These are phyloP conservation scores for Elaphurus davidianus DNA, from an alignment of 2,113 vertebrate genomes.

Conservation along the genomic window DNA sequence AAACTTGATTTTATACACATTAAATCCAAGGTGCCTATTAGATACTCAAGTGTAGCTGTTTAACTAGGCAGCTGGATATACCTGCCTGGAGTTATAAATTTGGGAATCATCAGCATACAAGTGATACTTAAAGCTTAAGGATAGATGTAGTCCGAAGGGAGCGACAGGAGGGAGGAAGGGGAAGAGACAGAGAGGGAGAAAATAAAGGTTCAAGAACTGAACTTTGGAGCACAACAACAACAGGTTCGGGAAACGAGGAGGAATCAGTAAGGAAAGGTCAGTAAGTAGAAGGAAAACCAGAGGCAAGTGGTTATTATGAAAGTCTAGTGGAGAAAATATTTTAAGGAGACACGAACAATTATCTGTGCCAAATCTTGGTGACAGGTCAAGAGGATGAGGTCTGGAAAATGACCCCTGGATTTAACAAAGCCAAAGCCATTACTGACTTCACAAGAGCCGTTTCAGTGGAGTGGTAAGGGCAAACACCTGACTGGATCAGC, in stretches of 20 bases:
- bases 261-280: neutral
- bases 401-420: neutral
- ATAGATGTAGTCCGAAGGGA: neutral
- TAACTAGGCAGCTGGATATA: neutral
- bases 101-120: neutral
- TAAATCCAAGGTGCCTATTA: neutral
- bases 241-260: neutral
- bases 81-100: neutral
- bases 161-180: neutral
- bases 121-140: neutral
- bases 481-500: neutral
- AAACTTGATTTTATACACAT: neutral
- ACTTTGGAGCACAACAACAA: neutral
- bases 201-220: slow-evolving; percentile 22
- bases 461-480: neutral
- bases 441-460: neutral
- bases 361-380: neutral
- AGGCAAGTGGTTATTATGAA: neutral
- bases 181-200: neutral
- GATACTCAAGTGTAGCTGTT: neutral
- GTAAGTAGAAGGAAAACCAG: neutral
- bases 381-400: neutral
- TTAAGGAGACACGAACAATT: neutral
- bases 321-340: neutral
- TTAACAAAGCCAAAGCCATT: neutral